A percentile compares a stretch with the other conserved stretches of the same genome.
Conservation (phyloP, 2,888 invertebrate genomes). For the Nomada fucata region DNA sequence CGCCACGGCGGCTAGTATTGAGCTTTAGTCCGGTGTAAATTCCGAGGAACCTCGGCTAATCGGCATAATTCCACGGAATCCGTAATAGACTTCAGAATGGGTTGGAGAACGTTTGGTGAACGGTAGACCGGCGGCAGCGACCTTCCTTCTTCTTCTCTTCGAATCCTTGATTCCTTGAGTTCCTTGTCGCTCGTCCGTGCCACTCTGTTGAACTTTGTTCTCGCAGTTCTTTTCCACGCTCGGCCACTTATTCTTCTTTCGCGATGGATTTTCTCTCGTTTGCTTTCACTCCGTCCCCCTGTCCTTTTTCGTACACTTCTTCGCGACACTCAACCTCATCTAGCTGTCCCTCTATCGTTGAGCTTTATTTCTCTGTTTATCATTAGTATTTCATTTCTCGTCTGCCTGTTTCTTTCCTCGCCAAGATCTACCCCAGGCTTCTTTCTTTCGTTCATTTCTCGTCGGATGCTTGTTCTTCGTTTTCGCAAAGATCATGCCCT, state of each 20-base stretch:
- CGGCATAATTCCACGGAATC: constrained; percentile 78
- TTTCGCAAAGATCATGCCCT: neutral
- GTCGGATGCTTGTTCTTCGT: neutral
- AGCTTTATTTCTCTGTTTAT: neutral
- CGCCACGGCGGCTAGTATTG: constrained; percentile 70
- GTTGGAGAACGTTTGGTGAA: constrained; percentile 61
- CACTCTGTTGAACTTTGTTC: neutral
- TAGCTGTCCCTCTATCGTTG: constrained; percentile 10
- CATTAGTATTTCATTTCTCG: constrained; percentile 1
- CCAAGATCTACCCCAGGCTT: neutral
- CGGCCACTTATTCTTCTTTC: constrained; percentile 12
- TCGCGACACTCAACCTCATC: neutral
- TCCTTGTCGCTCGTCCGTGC: constrained; percentile 1
- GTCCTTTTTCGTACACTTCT: neutral
- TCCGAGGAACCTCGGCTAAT: constrained; percentile 75
- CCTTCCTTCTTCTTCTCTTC: constrained; percentile 37
- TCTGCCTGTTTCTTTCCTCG: neutral
- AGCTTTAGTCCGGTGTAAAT: constrained; percentile 75
- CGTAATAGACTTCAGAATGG: constrained; percentile 77
- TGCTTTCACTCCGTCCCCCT: neutral
- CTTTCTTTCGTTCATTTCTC: neutral
- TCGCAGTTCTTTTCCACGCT: constrained; percentile 3
- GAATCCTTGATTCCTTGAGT: constrained; percentile 14
- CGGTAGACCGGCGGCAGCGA: constrained; percentile 58
- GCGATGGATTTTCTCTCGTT: neutral